Evolutionary conservation across 2,888 invertebrate genomes (phyloP), one percentile per base, ranked within the genome.

Genomic region (Balanococcus diminutus): DNA sequence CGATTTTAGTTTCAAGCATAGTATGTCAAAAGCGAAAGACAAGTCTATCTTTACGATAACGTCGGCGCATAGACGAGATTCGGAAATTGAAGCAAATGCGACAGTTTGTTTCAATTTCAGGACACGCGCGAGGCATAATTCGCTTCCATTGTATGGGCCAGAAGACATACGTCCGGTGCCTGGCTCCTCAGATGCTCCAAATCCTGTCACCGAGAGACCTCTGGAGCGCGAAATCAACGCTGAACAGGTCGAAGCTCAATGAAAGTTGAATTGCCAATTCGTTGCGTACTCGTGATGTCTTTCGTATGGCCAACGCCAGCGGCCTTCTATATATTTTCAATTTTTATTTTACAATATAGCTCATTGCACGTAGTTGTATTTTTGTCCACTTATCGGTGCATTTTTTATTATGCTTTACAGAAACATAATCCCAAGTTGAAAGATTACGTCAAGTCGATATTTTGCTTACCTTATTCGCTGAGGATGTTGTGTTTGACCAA

Each of bases 401-500:
- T n/a, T n/a, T n/a, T n/a, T n/a, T n/a, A n/a, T n/a, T n/a, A n/a
- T n/a, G n/a, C n/a, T 32, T n/a, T 61, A 19, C 42, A 85, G 85
- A 31, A 79, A 5, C 19, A 6, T 11, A 14, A 84, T 84, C 88
- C 88, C n/a, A 87, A 86, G 46, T 86, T 96, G 25, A 90, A 91
- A n/a, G 93, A 96, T 89, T 98, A 98, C 90, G 92, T 98, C 39
- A 92, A 93, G 88, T 97, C 98, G 5, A 98, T 98, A 86, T 91
- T 98, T 19, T 92, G 94, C 89, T 97, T 98, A 96, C 98, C 98
- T 0, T 91, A 91, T 88, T 97, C 96, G 0, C 91, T 98, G 87
- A 92, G 95, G 42, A 93, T 96, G 89, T 93, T 98, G 14, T 98
- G 98, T 89, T 89, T 97, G 87, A 98, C 98, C 14, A 98, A 98